Base-by-base conservation (phyloP, 2,113 vertebrate genomes). In the Boulengeromyrus knoepffleri region DNA sequence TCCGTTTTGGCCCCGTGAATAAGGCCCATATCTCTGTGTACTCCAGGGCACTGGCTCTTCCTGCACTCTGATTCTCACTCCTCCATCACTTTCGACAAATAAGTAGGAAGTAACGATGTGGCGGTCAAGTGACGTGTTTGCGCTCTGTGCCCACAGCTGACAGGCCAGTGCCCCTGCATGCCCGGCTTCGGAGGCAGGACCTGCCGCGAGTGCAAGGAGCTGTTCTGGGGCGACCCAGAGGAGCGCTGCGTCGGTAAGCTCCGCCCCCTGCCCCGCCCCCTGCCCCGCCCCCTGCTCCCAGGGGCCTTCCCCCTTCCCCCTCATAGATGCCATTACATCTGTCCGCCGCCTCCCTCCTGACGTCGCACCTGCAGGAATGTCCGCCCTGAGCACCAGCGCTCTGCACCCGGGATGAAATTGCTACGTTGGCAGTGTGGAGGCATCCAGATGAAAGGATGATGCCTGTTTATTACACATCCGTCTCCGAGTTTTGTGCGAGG, bases 141-240 rank as follows among this genome's bases (percentile, higher is more conserved):
- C 17, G 10, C 39, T 27, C 74, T 85, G 19, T 89, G 53, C 49
- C 36, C 47, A n/a, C 95, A 99, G 99, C 97, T 99, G 92, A 97
- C 97, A 0, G 99, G 99, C 2, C 98, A 99, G 94, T 99, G 99
- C 91, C 97, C 97, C 52, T 99, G 99, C 92, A 97, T 95, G 93
- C 96, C 97, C 0, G 98, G 98, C 5, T 99, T 99, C 0, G 99
- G 98, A 91, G 99, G 99, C 36, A 96, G 96, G 66, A 98, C 97
- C 5, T 99, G 99, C 94, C 96, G 92, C 0, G 97, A 99, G 92
- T 99, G 99, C 93, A 96, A 96, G 93, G 98, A 98, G 90, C 95
- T 97, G 88, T 99, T 98, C 94, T 99, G 98, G 98, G 98, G 99
- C 0, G 96, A 99, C 90, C 99, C 98, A 0, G 88, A 93, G 0